phyloP scores from a whole-genome alignment of 2,888 invertebrate genomes.

The Elmis aenea region DNA sequence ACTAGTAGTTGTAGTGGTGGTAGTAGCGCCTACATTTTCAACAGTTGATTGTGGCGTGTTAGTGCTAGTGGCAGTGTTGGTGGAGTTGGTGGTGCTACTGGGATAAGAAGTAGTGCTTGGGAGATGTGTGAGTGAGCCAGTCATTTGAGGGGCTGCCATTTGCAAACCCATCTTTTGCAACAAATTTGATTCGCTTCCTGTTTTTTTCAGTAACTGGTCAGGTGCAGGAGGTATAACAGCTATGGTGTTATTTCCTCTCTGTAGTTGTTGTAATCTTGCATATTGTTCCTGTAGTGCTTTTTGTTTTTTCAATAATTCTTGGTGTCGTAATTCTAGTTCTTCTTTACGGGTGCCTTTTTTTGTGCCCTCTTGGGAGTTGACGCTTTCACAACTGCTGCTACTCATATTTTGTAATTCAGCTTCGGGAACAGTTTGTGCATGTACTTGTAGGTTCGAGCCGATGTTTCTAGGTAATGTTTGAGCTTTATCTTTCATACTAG shows the following conservation, averaged over 20 bases:
- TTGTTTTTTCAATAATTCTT: constrained; percentile 82
- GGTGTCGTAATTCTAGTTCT: constrained; percentile 80
- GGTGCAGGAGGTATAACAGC: constrained; percentile 60
- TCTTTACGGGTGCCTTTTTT: constrained; percentile 60
- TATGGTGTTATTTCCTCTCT: constrained; percentile 66
- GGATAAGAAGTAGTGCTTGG: constrained; percentile 43
- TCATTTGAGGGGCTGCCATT: constrained; percentile 51
- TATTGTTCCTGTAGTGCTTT: constrained; percentile 88
- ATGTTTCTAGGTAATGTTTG: constrained; percentile 46
- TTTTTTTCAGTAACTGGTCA: constrained; percentile 67
- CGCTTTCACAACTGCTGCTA: constrained; percentile 72
- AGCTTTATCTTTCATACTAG: constrained; percentile 43
- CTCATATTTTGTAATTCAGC: constrained; percentile 38
- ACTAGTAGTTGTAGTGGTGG: constrained; percentile 57
- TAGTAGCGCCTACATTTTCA: constrained; percentile 22
- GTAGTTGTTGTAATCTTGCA: constrained; percentile 81
- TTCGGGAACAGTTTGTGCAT: constrained; percentile 27
- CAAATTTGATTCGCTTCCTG: constrained; percentile 83
- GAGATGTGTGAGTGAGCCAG: constrained; percentile 60
- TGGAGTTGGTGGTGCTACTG: constrained; percentile 30
- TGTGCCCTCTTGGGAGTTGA: constrained; percentile 67
- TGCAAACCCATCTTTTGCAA: constrained; percentile 77
- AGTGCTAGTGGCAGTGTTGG: constrained; percentile 27
- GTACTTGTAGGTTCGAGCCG: constrained; percentile 41
- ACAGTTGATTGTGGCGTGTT: constrained; percentile 37